A percentile compares a stretch with the other conserved stretches of the same genome.
These are phyloP conservation scores for Cladorhizidae sp. DNA, from an alignment of 37 sponge, comb jelly and placozoan genomes.

Conservation along the genomic window DNA sequence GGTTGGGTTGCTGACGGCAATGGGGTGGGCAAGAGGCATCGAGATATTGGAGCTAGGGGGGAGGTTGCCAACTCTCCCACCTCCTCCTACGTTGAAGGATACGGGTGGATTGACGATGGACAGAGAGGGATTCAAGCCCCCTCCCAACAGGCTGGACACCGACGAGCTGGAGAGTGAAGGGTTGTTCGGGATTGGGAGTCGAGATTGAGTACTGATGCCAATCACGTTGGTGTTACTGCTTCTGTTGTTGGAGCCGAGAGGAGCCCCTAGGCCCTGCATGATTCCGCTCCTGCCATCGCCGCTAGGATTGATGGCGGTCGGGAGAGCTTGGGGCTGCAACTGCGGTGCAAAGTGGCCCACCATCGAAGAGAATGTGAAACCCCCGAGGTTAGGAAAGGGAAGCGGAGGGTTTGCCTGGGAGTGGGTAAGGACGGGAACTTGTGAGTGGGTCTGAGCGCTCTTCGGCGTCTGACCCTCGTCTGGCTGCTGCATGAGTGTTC, in stretches of 20 bases:
- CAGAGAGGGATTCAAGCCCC: neutral
- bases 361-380: conserved; percentile 11
- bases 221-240: neutral
- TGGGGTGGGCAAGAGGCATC: conserved; percentile 28
- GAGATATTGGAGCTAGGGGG: neutral
- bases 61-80: neutral
- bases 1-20: conserved; percentile 13
- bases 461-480: neutral
- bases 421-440: neutral
- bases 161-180: neutral
- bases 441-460: neutral
- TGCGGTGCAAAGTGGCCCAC: conserved; percentile 8
- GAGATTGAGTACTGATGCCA: neutral
- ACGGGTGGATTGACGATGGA: neutral
- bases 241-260: neutral
- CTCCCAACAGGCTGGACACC: neutral
- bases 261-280: neutral
- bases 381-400: neutral
- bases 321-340: neutral
- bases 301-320: neutral
- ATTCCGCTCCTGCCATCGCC: neutral
- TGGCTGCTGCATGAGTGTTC: neutral
- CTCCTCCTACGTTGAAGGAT: conserved; percentile 8
- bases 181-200: neutral
- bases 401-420: neutral